These are phyloP conservation scores for Polyploca ridens DNA, from an alignment of 2,888 invertebrate species.

Conservation along the genomic window DNA sequence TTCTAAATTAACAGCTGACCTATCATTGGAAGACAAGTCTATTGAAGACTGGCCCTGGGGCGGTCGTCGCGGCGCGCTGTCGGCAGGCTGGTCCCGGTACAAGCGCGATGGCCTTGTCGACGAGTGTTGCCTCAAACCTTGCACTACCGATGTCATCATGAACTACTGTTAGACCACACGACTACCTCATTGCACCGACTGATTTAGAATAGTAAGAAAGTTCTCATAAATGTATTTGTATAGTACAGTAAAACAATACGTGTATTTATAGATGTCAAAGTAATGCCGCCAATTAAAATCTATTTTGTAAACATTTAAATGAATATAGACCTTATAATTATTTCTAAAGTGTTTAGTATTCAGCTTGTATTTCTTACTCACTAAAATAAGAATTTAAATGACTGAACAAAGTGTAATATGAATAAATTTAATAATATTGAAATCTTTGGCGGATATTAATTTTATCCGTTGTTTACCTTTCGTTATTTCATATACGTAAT, in stretches of 20 bases:
- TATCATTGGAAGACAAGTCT: conserved; percentile 29
- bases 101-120: conserved; percentile 54
- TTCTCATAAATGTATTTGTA: not conserved
- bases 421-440: not conserved
- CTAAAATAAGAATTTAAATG: not conserved
- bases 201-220: not conserved
- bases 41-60: conserved; percentile 47
- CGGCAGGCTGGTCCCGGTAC: conserved; percentile 48
- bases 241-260: not conserved
- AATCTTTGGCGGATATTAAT: not conserved
- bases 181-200: not conserved
- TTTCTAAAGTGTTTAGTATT: too few relatives aligned
- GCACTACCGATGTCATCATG: conserved; percentile 50
- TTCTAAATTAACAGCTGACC: conserved; percentile 20
- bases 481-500: not conserved
- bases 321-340: not conserved
- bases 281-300: too few relatives aligned
- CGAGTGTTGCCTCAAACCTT: conserved; percentile 57
- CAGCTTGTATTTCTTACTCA: not conserved
- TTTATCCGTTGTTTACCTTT: not conserved
- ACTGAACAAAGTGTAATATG: not conserved
- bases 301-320: not conserved
- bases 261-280: too few relatives aligned
- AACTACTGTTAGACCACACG: conserved; percentile 47
- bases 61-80: conserved; percentile 44